phyloP scores from a whole-genome alignment of 2,888 invertebrate genomes.

The Acholoe squamosa region DNA sequence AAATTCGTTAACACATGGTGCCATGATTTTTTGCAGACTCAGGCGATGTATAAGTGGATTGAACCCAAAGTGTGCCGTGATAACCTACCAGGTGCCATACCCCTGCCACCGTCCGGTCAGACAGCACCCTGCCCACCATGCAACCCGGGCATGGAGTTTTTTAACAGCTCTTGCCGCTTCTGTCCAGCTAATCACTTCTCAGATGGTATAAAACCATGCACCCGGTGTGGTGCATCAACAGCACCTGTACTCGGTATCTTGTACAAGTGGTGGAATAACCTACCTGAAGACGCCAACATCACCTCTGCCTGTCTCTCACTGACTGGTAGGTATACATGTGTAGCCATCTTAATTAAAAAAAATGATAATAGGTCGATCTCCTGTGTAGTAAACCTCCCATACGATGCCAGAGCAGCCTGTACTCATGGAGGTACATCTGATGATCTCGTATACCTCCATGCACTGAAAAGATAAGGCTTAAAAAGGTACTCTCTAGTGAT shows the following conservation, averaged over 20 bases:
- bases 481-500: too few species aligned
- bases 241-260: conserved; percentile 85
- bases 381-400: too few species aligned
- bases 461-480: too few species aligned
- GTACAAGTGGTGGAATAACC: conserved; percentile 77
- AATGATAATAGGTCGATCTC: too few species aligned
- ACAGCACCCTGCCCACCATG: conserved; percentile 84
- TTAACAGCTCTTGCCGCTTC: conserved; percentile 83
- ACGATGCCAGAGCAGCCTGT: too few species aligned
- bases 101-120: conserved; percentile 81
- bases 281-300: conserved; percentile 74
- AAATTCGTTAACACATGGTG: too few species aligned
- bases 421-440: too few species aligned
- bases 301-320: conserved; percentile 83
- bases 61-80: conserved; percentile 85
- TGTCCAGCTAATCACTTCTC: conserved; percentile 84
- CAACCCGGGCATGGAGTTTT: conserved; percentile 84
- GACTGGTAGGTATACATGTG: conserved; percentile 72
- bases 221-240: conserved; percentile 79
- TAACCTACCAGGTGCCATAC: conserved; percentile 81
- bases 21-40: conserved; percentile 78
- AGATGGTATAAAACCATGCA: conserved; percentile 66
- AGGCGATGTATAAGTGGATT: conserved; percentile 85
- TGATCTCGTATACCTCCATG: too few species aligned
- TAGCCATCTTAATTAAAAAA: not conserved